Conservation (phyloP, 2,113 vertebrate species). For the Tachysurus vachellii region DNA sequence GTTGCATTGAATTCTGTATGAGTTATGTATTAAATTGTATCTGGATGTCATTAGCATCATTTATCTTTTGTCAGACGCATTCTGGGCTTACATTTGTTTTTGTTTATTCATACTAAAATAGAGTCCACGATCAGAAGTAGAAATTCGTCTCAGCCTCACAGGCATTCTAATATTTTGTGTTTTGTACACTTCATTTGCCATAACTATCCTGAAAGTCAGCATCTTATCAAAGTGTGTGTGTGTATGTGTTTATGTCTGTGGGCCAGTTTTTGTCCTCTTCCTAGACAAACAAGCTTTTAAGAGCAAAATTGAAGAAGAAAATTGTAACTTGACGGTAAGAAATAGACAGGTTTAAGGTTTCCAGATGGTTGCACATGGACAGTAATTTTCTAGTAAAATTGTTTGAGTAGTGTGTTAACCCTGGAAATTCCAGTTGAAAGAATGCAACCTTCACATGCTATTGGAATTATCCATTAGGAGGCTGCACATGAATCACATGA, state of each 20-base stretch:
- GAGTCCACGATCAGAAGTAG: background rate
- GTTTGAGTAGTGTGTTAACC: background rate
- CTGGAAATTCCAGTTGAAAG: background rate
- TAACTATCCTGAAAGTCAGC: background rate
- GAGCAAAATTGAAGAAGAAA: too few relatives aligned
- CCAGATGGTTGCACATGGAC: background rate
- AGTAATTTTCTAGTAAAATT: too few relatives aligned
- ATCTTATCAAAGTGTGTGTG: background rate
- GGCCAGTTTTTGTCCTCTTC: background rate
- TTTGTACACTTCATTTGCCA: background rate
- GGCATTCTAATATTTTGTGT: background rate
- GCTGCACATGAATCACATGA: too few relatives aligned
- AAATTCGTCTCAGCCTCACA: background rate
- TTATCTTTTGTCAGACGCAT: background rate
- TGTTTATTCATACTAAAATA: conserved; percentile 1
- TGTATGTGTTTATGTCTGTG: background rate
- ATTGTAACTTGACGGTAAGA: background rate
- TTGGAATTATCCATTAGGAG: too few relatives aligned
- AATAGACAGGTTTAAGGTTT: background rate
- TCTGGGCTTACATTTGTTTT: background rate
- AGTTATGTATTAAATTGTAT: background rate
- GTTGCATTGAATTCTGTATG: background rate
- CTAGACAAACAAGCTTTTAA: background rate
- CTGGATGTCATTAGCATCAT: background rate
- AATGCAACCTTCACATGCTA: too few relatives aligned